phyloP scores from a whole-genome alignment of 2,797 vertebrate genomes.

The Peromyscus aztecus region DNA sequence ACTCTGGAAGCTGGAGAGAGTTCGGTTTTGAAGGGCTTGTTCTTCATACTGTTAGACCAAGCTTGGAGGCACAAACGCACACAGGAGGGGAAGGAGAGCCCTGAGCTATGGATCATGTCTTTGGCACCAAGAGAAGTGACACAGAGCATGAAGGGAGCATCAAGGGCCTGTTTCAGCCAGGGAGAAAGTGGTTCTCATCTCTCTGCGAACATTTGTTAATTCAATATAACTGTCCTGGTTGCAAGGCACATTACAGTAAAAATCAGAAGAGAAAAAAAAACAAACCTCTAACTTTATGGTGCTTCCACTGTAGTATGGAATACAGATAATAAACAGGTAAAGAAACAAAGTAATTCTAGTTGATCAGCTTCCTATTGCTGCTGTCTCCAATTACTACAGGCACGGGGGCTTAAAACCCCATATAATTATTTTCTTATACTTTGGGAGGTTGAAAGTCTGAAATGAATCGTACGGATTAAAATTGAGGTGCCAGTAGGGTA shows the following conservation, averaged over 20 bases:
- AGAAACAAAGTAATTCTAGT: neutral
- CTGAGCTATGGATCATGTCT: neutral
- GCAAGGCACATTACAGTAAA: neutral
- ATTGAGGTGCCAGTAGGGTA: neutral
- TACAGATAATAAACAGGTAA: neutral
- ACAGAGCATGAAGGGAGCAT: neutral
- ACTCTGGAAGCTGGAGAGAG: neutral
- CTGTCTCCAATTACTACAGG: neutral
- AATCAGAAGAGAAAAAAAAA: neutral
- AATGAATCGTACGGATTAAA: neutral
- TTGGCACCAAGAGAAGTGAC: neutral
- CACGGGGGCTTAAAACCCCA: neutral
- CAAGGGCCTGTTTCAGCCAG: neutral
- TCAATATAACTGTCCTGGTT: neutral
- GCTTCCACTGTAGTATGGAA: neutral
- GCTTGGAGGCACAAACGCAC: neutral
- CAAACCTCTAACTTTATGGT: neutral
- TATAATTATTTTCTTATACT: neutral
- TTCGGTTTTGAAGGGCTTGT: conserved; percentile 21
- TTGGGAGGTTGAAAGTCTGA: neutral
- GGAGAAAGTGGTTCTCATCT: neutral
- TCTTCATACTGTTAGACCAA: neutral
- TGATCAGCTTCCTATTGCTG: neutral
- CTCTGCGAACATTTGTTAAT: neutral
- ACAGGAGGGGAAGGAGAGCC: fast-evolving